Percentiles rank a stretch among this genome's conserved stretches.
Evolutionary conservation across 2,797 vertebrate species (phyloP).

Genomic region (Columba guinea): DNA sequence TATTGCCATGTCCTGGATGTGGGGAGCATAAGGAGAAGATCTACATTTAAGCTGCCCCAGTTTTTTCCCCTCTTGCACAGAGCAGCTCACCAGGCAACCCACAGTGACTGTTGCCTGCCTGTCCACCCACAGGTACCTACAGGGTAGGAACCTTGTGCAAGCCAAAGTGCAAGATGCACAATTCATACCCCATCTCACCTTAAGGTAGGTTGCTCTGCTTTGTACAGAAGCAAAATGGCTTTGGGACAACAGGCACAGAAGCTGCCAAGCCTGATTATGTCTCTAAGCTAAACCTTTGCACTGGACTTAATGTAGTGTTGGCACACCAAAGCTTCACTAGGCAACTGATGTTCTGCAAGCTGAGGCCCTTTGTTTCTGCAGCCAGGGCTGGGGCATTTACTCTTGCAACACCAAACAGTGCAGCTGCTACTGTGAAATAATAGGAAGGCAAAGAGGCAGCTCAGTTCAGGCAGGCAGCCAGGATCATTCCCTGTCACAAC

Average conservation of each 20-base stretch:
- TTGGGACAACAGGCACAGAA: not conserved
- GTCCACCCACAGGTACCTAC: not conserved
- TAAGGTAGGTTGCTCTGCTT: not conserved
- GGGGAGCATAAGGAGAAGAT: not conserved
- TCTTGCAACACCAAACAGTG: not conserved
- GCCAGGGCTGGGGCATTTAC: not conserved
- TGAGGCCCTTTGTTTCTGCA: not conserved
- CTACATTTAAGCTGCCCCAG: not conserved
- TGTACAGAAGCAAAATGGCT: not conserved
- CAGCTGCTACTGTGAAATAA: not conserved
- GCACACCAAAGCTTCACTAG: not conserved
- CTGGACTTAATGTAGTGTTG: rapidly evolving
- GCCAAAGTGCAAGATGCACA: not conserved
- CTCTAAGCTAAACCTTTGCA: not conserved
- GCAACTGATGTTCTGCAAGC: not conserved
- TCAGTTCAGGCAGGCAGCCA: not conserved
- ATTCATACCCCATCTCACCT: not conserved
- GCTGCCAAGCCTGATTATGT: not conserved
- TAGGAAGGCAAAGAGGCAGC: not conserved
- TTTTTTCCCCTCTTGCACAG: not conserved
- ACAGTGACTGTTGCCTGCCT: not conserved
- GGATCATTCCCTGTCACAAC: not conserved
- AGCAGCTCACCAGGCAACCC: not conserved
- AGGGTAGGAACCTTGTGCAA: not conserved
- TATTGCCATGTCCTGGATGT: not conserved